Conservation (phyloP, 2,113 vertebrate species). For the Ceyx cyanopectus region DNA sequence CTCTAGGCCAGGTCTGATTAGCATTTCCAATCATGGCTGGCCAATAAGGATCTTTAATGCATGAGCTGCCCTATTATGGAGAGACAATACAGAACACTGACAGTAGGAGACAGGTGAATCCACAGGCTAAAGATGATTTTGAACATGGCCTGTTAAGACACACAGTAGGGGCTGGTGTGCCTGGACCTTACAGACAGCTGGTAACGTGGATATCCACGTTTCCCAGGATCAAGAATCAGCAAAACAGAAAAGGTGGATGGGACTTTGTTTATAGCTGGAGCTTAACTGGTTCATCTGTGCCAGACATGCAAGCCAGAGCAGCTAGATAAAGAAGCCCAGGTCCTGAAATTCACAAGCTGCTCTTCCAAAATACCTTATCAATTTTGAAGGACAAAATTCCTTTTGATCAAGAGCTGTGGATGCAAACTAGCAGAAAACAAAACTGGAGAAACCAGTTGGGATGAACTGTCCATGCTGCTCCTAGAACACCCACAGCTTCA, state of each 20-base stretch:
- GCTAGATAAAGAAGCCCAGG: not conserved
- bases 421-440: not conserved
- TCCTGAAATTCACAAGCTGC: not conserved
- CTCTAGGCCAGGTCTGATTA: not conserved
- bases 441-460: not conserved
- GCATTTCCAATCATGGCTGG: not conserved
- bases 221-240: not conserved
- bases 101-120: not conserved
- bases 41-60: slow-evolving; percentile 25
- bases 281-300: not conserved
- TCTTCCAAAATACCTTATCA: not conserved
- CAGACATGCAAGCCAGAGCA: not conserved
- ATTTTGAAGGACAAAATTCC: not conserved
- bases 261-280: not conserved
- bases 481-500: not conserved
- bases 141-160: not conserved
- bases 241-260: not conserved
- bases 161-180: not conserved
- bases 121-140: not conserved
- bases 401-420: not conserved
- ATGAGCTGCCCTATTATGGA: not conserved
- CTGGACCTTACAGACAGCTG: not conserved
- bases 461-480: not conserved
- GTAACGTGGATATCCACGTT: not conserved
- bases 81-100: not conserved